phyloP scores from a whole-genome alignment of 2,888 invertebrate species.

The Drosophila tanythrix region DNA sequence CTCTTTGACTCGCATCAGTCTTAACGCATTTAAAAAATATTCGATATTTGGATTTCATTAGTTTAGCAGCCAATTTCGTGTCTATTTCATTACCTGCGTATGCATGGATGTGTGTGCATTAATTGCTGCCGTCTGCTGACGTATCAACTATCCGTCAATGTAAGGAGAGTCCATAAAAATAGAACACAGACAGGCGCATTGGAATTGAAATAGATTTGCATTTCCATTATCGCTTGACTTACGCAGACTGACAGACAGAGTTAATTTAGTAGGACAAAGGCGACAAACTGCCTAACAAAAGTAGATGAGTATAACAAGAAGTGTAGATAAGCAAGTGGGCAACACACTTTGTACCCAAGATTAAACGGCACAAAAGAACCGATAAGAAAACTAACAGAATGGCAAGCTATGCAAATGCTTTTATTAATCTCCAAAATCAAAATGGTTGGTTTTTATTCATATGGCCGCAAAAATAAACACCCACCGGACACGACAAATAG shows the following conservation, averaged over 20 bases:
- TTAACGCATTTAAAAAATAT: constrained; percentile 4
- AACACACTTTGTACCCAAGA: constrained; percentile 31
- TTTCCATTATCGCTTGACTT: constrained; percentile 45
- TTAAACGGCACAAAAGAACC: not conserved
- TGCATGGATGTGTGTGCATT: not conserved
- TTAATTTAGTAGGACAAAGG: constrained; percentile 22
- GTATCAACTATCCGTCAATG: constrained; percentile 57
- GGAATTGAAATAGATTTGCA: constrained; percentile 37
- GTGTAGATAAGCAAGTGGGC: constrained; percentile 21
- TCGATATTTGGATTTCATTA: constrained; percentile 36
- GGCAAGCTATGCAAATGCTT: not conserved
- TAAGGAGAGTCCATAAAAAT: constrained; percentile 32
- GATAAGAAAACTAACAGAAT: constrained; percentile 9
- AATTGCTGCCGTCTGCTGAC: constrained; percentile 27
- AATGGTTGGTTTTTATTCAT: constrained; percentile 1
- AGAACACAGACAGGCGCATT: constrained; percentile 10
- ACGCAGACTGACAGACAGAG: constrained; percentile 20
- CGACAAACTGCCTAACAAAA: constrained; percentile 16
- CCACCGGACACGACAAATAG: constrained; percentile 31
- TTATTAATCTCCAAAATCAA: constrained; percentile 2
- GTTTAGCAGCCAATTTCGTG: constrained; percentile 17
- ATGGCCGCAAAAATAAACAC: constrained; percentile 5
- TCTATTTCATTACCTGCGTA: constrained; percentile 25
- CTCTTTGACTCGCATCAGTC: not conserved
- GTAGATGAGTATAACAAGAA: not conserved